Percentiles rank a stretch among this genome's conserved stretches.
Evolutionary conservation across 2,113 vertebrate genomes (phyloP).

Genomic region (Pedionomus torquatus): DNA sequence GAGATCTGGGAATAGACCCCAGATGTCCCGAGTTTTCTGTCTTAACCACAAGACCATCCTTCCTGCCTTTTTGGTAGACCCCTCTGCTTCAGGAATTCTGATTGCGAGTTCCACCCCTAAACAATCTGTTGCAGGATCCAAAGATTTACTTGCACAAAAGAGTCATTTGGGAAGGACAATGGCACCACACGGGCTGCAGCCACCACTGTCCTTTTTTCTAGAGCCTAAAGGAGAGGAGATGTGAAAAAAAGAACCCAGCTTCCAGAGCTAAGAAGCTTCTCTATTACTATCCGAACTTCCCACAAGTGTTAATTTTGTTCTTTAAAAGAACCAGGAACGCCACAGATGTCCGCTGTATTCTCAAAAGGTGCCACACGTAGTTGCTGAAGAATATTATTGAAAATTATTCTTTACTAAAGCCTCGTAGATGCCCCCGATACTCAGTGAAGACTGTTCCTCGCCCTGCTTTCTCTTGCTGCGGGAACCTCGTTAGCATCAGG

Average conservation of each 20-base stretch:
- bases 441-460: not conserved
- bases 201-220: not conserved
- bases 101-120: slow-evolving; percentile 20
- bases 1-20: slow-evolving; percentile 59
- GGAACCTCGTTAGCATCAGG: not conserved
- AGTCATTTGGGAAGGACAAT: not conserved
- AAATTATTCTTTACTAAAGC: not conserved
- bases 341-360: not conserved
- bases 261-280: not conserved
- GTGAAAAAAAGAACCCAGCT: not conserved
- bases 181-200: not conserved
- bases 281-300: not conserved
- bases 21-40: slow-evolving; percentile 51
- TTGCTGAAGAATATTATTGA: not conserved
- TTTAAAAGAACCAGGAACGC: not conserved
- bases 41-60: slow-evolving; percentile 59
- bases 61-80: slow-evolving; percentile 56
- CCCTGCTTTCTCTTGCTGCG: not conserved
- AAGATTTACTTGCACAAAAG: not conserved
- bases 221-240: not conserved
- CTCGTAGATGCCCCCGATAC: not conserved
- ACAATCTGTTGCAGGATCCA: not conserved
- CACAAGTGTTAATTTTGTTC: not conserved
- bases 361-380: not conserved
- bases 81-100: slow-evolving; percentile 50